These are phyloP conservation scores for Frankliniella intonsa DNA, from an alignment of 2,888 invertebrate species.

Conservation along the genomic window DNA sequence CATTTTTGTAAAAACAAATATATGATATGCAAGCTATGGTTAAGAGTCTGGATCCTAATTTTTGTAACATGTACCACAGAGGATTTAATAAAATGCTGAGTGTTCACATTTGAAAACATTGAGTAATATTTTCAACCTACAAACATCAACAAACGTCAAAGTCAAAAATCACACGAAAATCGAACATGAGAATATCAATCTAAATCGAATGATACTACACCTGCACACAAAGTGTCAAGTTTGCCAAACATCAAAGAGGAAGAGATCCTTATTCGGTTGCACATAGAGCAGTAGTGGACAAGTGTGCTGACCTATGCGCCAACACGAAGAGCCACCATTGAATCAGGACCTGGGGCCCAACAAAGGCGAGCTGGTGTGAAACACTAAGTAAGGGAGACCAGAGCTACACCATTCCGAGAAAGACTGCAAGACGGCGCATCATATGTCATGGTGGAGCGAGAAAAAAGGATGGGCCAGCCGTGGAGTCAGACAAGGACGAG, in stretches of 20 bases:
- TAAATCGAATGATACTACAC: not conserved
- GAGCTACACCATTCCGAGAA: slow-evolving; percentile 5
- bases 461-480: not conserved
- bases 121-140: not conserved
- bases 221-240: not conserved
- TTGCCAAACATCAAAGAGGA: not conserved
- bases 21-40: slow-evolving; percentile 25
- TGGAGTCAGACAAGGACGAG: not conserved
- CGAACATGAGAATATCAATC: not conserved
- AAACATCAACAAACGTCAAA: not conserved
- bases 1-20: slow-evolving; percentile 25
- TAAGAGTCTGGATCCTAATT: slow-evolving; percentile 26
- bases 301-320: slow-evolving; percentile 23
- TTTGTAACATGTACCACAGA: slow-evolving; percentile 26
- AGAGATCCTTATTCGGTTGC: not conserved
- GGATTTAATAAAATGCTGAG: slow-evolving; percentile 25
- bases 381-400: slow-evolving; percentile 15
- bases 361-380: slow-evolving; percentile 15
- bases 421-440: slow-evolving; percentile 5
- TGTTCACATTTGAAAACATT: slow-evolving; percentile 8
- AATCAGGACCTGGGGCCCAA: not conserved
- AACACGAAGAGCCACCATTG: not conserved
- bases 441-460: slow-evolving; percentile 1
- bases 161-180: not conserved
- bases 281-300: not conserved